phyloP scores from a whole-genome alignment of 1,140 invertebrate genomes.

The Megathymus violae region DNA sequence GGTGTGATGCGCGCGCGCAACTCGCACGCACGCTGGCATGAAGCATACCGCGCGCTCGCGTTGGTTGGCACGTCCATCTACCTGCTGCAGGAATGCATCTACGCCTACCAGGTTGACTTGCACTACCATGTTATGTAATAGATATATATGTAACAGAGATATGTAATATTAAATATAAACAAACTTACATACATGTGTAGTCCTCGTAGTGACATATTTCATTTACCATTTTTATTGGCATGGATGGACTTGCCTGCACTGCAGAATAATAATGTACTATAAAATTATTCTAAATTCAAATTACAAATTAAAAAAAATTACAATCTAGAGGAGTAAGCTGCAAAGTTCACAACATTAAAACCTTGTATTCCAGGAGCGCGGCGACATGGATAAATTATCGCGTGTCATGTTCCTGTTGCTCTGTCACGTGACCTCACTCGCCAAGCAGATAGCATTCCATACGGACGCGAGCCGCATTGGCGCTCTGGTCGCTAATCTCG shows the following conservation, averaged over 20 bases:
- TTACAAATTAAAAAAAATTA: too few species aligned
- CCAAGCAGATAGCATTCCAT: slow-evolving; percentile 67
- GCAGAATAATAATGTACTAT: too few species aligned
- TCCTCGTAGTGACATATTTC: too few species aligned
- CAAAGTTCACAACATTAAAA: background rate
- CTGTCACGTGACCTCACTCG: slow-evolving; percentile 70
- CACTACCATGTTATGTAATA: slow-evolving; percentile 17
- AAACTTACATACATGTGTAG: too few species aligned
- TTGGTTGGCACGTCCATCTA: slow-evolving; percentile 51
- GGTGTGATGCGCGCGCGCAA: background rate
- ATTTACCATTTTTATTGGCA: too few species aligned
- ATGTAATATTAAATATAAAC: background rate
- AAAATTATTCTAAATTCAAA: too few species aligned
- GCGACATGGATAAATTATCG: slow-evolving; percentile 62
- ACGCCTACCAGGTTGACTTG: slow-evolving; percentile 50
- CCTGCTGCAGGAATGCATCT: slow-evolving; percentile 60
- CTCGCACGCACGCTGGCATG: too few species aligned
- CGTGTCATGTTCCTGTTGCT: slow-evolving; percentile 73
- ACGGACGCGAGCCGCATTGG: slow-evolving; percentile 53
- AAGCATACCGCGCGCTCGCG: slow-evolving; percentile 56
- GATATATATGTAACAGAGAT: background rate
- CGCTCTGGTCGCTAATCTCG: slow-evolving; percentile 47
- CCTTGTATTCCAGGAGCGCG: slow-evolving; percentile 44
- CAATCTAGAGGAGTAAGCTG: background rate
- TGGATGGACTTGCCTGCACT: too few species aligned